Conservation (phyloP, 2,113 vertebrate genomes). For the Tyto alba region DNA sequence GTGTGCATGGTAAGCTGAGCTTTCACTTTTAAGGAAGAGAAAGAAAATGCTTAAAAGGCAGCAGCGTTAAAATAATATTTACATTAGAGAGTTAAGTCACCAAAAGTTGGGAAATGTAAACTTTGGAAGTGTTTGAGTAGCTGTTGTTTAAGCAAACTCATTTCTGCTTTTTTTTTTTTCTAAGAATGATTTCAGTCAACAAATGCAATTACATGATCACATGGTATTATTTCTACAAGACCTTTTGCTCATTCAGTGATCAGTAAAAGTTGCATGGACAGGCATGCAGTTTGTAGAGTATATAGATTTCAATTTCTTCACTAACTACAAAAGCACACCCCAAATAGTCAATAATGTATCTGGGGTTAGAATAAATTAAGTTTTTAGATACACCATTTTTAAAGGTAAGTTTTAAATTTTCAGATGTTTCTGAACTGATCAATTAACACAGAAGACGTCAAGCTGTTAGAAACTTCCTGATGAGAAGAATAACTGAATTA, state of each 20-base stretch:
- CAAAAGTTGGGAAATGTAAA: conserved; percentile 37
- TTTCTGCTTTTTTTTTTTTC: not conserved
- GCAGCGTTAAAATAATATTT: conserved; percentile 25
- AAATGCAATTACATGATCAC: not conserved
- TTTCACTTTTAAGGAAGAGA: not conserved
- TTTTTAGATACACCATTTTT: not conserved
- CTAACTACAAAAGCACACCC: not conserved
- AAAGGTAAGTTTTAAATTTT: not conserved
- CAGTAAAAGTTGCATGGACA: not conserved
- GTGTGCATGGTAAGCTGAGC: not conserved
- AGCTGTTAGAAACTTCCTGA: not conserved
- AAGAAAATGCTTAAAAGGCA: conserved; percentile 14
- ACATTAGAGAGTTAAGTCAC: conserved; percentile 8
- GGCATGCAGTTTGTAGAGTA: not conserved
- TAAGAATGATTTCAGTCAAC: not conserved
- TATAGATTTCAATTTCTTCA: not conserved
- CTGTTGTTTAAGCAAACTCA: conserved; percentile 40
- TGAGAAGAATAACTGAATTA: not conserved
- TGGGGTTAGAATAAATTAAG: not conserved
- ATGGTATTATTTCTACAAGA: not conserved
- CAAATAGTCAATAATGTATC: not conserved
- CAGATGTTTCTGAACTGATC: not conserved
- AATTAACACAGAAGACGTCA: not conserved
- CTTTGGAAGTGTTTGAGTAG: conserved; percentile 48
- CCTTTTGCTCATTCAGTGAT: not conserved